Percentiles rank a stretch among this genome's conserved stretches.
Evolutionary conservation across 1,140 invertebrate genomes (phyloP).

Genomic region (Bicyclus anynana): DNA sequence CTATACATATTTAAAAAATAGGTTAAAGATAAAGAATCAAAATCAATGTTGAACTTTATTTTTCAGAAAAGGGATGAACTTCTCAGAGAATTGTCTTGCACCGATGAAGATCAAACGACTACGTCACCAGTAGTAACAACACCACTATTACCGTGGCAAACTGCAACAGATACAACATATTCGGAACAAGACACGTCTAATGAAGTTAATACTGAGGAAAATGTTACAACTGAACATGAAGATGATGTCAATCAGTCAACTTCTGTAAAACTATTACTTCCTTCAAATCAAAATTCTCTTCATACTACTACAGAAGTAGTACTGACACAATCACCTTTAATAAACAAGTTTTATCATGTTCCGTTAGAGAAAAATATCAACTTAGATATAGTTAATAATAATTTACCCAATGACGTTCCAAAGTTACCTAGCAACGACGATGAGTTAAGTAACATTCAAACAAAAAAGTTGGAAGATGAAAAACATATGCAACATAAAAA

Average conservation of each 20-base stretch:
- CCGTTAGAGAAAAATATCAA: constrained; percentile 42
- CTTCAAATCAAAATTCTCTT: constrained; percentile 24
- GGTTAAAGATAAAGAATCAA: no score
- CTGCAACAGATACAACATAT: constrained; percentile 36
- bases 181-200: constrained; percentile 48
- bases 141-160: constrained; percentile 34
- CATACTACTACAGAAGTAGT: constrained; percentile 12
- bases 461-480: constrained; percentile 56
- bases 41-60: no score
- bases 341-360: constrained; percentile 29
- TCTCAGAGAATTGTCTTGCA: constrained; percentile 62
- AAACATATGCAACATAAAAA: constrained; percentile 61
- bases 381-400: constrained; percentile 40
- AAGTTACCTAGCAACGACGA: constrained; percentile 41
- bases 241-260: constrained; percentile 38
- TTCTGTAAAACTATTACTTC: constrained; percentile 27
- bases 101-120: constrained; percentile 46
- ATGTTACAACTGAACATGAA: constrained; percentile 43
- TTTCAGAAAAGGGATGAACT: constrained; percentile 71
- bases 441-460: constrained; percentile 37
- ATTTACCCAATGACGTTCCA: constrained; percentile 54
- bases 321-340: constrained; percentile 20
- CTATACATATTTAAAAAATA: no score
- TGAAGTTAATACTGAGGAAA: constrained; percentile 48
- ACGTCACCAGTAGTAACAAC: constrained; percentile 19